Percentiles rank a stretch among this genome's conserved stretches.
These are phyloP conservation scores for Trichoplusia ni DNA, from an alignment of 1,140 invertebrate genomes.

Conservation along the genomic window DNA sequence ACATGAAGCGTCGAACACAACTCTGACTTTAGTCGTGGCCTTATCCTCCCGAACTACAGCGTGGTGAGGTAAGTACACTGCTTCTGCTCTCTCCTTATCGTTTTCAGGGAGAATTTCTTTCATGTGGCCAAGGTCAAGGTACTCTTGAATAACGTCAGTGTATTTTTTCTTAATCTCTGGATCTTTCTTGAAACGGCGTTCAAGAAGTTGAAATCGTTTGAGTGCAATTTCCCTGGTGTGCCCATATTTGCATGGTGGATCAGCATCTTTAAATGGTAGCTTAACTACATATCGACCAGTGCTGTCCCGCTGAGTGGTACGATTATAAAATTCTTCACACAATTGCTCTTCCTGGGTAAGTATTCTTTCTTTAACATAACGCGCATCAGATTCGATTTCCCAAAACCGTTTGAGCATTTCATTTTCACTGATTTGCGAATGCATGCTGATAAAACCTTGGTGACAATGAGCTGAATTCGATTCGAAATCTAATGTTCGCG, in stretches of 20 bases:
- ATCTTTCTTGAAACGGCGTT: conserved; percentile 19
- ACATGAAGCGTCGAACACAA: too few relatives aligned
- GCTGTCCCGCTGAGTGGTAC: conserved; percentile 24
- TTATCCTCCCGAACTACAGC: too few relatives aligned
- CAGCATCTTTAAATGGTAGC: conserved; percentile 26
- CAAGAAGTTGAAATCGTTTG: conserved; percentile 13
- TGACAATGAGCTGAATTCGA: not conserved
- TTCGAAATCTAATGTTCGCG: not conserved
- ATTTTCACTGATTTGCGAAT: conserved; percentile 5
- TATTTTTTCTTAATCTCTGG: conserved; percentile 17
- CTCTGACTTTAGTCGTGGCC: too few relatives aligned
- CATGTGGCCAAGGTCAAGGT: conserved; percentile 31
- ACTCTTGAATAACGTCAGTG: conserved; percentile 29
- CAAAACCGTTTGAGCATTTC: conserved; percentile 36
- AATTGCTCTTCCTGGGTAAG: conserved; percentile 20
- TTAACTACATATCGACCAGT: conserved; percentile 34
- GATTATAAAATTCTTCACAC: conserved; percentile 29
- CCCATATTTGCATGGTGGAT: conserved; percentile 22
- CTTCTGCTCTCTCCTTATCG: conserved; percentile 1
- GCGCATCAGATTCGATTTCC: conserved; percentile 30
- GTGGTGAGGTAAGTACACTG: too few relatives aligned
- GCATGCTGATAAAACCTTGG: not conserved
- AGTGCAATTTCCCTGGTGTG: conserved; percentile 19
- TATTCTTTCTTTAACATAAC: not conserved
- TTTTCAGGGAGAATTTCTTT: not conserved